phyloP scores from a whole-genome alignment of 2,113 vertebrate genomes.

The Thalassarche chlororhynchos region DNA sequence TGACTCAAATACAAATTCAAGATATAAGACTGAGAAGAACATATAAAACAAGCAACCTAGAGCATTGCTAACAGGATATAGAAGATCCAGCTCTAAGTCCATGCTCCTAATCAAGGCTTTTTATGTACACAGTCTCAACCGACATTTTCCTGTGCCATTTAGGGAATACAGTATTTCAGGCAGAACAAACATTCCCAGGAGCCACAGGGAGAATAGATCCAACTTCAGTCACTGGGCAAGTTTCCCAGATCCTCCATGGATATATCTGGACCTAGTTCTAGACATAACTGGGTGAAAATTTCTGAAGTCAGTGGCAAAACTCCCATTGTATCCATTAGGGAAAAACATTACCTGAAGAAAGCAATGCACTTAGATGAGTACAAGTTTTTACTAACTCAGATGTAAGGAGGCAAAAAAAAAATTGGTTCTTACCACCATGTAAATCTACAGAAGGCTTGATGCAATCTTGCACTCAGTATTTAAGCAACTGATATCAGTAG shows the following conservation, averaged over 20 bases:
- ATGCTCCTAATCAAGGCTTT: neutral
- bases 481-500: neutral
- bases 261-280: neutral
- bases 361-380: neutral
- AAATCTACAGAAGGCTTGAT: neutral
- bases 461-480: neutral
- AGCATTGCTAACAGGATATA: neutral
- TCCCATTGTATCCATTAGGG: neutral
- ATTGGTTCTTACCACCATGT: neutral
- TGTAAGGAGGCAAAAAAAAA: neutral
- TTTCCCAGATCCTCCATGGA: neutral
- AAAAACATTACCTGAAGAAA: neutral
- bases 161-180: neutral
- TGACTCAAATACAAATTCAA: neutral
- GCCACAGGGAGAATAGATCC: neutral
- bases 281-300: neutral
- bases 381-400: neutral
- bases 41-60: neutral
- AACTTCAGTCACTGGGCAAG: neutral
- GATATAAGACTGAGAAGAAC: neutral
- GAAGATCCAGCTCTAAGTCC: neutral
- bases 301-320: neutral
- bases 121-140: neutral
- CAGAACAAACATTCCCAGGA: neutral
- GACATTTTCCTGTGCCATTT: neutral